Evolutionary conservation across 2,888 invertebrate genomes (phyloP), one percentile per base, ranked within the genome.

Genomic region (Chloroclystis v-ata): DNA sequence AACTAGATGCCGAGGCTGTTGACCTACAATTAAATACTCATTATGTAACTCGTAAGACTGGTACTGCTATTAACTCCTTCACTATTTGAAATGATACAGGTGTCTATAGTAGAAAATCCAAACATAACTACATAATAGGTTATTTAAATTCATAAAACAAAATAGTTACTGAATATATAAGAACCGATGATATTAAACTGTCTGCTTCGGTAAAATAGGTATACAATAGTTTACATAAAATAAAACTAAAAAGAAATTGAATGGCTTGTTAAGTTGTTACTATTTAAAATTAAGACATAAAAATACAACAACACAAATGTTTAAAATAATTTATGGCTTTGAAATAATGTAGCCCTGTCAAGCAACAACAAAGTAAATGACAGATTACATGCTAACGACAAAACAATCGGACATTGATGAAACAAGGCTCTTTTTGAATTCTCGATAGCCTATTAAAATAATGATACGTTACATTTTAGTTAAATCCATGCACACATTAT

Each of bases 1-100:
- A 57, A 58, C 53, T 58, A 52, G 52, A 56, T 50, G 46, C 42
- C 28, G 46, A 73, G 77, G 68, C 55, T 73, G 68, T 76, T 78
- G 74, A 78, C 74, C 78, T 61, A 69, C 69, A 74, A 81, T 80
- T 78, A 79, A 74, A 78, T 70, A 66, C 60, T 69, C 72, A 64
- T 78, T 75, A 75, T 63, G 68, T 71, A 63, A 69, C 63, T 54
- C 43, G 60, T 61, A 55, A 67, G 63, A 57, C 60, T 8, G 24
- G 32, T 42, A 41, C 26, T n/a, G 14, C 14, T 16, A 33, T 5
- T 7, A 13, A 24, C 26, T 2, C 56, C 65, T 59, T 61, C 57
- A 64, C 59, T 63, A 60, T 60, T 69, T 58, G 50, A 70, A 69
- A 71, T 64, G 65, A 67, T 65, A 63, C 24, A 10, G 35, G 33